Evolutionary conservation across 2,797 vertebrate genomes (phyloP).

Genomic region (Scyliorhinus canicula): DNA sequence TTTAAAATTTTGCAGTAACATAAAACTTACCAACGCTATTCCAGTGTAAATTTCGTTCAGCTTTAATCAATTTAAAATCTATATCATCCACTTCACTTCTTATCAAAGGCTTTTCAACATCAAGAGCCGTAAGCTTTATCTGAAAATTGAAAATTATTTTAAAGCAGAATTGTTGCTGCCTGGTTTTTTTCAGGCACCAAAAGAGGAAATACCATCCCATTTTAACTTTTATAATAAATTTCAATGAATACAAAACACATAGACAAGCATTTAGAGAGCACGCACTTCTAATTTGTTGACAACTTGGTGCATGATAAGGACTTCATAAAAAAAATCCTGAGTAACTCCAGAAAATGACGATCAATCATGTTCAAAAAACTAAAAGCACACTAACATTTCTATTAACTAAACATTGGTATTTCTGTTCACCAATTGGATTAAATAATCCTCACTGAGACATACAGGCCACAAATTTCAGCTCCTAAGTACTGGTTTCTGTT

Average conservation of each 20-base stretch:
- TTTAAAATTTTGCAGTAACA: neutral
- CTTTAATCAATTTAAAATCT: constrained; percentile 45
- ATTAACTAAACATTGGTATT: neutral
- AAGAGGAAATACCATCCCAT: neutral
- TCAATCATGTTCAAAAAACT: neutral
- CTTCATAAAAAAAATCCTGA: neutral
- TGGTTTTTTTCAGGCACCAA: neutral
- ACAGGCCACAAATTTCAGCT: neutral
- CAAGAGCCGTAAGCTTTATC: constrained; percentile 51
- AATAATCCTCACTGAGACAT: neutral
- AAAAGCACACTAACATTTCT: neutral
- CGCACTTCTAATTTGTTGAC: neutral
- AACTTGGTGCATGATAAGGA: neutral
- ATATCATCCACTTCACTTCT: constrained; percentile 52
- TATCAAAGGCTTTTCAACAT: constrained; percentile 59
- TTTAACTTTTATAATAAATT: neutral
- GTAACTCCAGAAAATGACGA: neutral
- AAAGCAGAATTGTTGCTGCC: neutral
- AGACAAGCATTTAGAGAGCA: neutral
- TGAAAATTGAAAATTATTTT: constrained; percentile 40
- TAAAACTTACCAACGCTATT: constrained; percentile 52
- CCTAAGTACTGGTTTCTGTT: neutral
- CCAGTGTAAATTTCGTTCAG: constrained; percentile 58
- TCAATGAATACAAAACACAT: neutral
- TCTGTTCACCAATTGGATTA: neutral